Conservation (phyloP, 2,888 invertebrate genomes). For the Nephrotoma flavescens region DNA sequence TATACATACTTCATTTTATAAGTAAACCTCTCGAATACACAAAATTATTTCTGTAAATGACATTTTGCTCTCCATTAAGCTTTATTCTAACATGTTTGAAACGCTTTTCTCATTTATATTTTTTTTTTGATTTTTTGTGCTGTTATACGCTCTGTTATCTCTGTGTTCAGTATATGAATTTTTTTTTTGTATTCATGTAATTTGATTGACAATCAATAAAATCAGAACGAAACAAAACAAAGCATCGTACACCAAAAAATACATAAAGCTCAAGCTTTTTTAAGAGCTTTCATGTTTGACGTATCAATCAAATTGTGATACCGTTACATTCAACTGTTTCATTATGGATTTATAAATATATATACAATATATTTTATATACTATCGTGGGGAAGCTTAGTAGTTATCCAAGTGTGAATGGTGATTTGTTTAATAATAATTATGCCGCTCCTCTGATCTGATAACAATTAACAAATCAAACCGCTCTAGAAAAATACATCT, state of each 20-base stretch:
- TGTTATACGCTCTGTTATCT: neutral
- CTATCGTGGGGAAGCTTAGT: neutral
- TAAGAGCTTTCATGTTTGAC: neutral
- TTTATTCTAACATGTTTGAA: neutral
- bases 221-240: neutral
- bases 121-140: neutral
- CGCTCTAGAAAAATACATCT: neutral
- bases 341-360: neutral
- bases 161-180: neutral
- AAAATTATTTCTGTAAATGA: neutral
- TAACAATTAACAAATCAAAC: neutral
- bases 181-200: neutral
- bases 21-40: neutral
- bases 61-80: neutral
- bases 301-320: neutral
- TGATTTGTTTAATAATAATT: neutral
- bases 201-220: neutral
- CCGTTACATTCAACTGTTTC: neutral
- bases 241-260: neutral
- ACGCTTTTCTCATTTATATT: neutral
- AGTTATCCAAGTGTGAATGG: neutral
- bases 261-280: neutral
- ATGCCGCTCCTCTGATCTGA: neutral
- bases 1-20: neutral
- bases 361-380: no score